Conservation (phyloP, 2,113 vertebrate genomes). For the Nettapus auritus region DNA sequence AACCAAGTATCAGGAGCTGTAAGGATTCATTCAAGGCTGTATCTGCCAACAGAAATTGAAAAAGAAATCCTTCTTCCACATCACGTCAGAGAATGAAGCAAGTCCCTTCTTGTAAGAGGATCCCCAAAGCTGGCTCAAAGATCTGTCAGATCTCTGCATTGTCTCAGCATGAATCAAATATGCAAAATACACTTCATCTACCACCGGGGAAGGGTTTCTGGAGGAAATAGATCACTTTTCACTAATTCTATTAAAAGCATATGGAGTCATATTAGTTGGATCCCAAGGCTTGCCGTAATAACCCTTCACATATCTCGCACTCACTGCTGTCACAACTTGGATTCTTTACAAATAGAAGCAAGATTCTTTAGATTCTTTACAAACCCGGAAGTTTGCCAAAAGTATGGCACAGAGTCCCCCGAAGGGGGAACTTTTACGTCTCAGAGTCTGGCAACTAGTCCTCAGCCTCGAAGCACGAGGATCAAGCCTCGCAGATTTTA, state of each 20-base stretch:
- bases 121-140: not conserved
- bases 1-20: not conserved
- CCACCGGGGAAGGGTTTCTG: not conserved
- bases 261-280: not conserved
- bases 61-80: not conserved
- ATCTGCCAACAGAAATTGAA: not conserved
- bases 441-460: not conserved
- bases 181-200: not conserved
- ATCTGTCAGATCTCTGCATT: not conserved
- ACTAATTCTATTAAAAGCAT: not conserved
- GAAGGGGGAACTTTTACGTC: not conserved
- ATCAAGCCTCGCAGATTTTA: not conserved
- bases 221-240: not conserved
- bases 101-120: not conserved
- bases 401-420: not conserved
- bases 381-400: not conserved
- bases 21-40: not conserved
- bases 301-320: not conserved
- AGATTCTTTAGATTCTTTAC: no score
- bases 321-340: not conserved
- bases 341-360: not conserved
- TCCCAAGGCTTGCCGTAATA: not conserved
- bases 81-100: not conserved
- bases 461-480: not conserved
- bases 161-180: rapidly evolving